phyloP scores from a whole-genome alignment of 2,888 invertebrate species.

The Eremobia ochroleuca region DNA sequence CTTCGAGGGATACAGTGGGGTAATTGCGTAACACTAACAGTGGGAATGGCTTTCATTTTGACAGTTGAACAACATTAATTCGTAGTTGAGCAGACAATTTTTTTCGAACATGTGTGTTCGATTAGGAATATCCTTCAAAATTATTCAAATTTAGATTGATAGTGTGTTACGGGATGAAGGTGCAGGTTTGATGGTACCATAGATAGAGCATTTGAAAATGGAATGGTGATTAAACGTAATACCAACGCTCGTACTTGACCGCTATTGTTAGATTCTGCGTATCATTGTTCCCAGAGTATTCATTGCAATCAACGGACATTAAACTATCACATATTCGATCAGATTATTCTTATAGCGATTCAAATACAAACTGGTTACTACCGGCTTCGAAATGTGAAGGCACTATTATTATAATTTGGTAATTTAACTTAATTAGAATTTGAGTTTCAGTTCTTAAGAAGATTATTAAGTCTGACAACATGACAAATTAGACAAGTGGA shows the following conservation, averaged over 20 bases:
- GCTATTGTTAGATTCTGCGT: conserved; percentile 48
- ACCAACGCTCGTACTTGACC: conserved; percentile 44
- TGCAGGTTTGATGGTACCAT: background rate
- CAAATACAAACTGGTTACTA: conserved; percentile 30
- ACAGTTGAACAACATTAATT: background rate
- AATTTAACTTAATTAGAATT: conserved; percentile 8
- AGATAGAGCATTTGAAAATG: background rate
- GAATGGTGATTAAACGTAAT: background rate
- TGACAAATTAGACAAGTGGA: conserved; percentile 2
- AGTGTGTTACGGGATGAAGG: background rate
- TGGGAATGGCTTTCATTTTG: background rate
- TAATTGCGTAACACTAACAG: background rate
- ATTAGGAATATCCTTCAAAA: background rate
- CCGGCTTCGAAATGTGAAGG: conserved; percentile 58
- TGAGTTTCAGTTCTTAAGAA: background rate
- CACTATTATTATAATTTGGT: conserved; percentile 14
- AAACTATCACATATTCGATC: conserved; percentile 44
- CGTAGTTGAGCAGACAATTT: background rate
- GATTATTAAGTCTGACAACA: background rate
- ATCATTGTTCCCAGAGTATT: conserved; percentile 55
- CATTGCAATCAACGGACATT: conserved; percentile 68
- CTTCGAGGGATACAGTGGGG: background rate
- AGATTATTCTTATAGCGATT: conserved; percentile 37
- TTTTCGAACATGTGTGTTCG: background rate
- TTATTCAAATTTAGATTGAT: background rate